These are phyloP conservation scores for Porites lutea DNA, from an alignment of 64 coral and sea anemone genomes.

Conservation along the genomic window DNA sequence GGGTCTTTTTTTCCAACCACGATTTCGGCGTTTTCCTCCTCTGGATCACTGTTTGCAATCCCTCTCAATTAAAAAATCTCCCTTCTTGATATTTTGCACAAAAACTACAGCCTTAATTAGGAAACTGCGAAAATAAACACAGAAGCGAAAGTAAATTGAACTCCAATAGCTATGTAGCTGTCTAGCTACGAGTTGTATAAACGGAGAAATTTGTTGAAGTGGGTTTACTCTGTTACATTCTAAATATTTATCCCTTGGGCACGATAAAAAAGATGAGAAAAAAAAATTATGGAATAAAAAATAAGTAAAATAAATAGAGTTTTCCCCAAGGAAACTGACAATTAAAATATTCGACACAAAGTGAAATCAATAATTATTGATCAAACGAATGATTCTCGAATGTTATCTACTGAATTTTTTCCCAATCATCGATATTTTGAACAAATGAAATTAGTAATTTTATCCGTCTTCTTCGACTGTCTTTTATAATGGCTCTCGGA, in stretches of 20 bases:
- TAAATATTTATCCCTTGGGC: conserved; percentile 21
- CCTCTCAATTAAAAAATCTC: conserved; percentile 14
- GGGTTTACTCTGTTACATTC: conserved; percentile 39
- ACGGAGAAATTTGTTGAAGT: conserved; percentile 20
- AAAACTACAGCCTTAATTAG: conserved; percentile 10
- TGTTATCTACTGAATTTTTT: conserved; percentile 41
- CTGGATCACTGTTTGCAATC: background rate
- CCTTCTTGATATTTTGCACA: background rate
- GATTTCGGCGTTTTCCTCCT: conserved; percentile 25
- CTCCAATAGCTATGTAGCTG: conserved; percentile 4
- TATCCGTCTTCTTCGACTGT: conserved; percentile 17
- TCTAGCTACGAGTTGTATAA: background rate
- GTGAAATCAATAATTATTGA: conserved; percentile 38
- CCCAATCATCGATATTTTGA: conserved; percentile 41
- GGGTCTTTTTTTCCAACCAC: conserved; percentile 35
- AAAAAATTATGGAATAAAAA: background rate
- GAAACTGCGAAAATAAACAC: conserved; percentile 42
- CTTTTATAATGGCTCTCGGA: conserved; percentile 30
- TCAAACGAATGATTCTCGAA: conserved; percentile 12
- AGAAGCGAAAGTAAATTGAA: conserved; percentile 50
- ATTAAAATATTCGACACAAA: conserved; percentile 38
- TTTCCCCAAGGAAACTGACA: conserved; percentile 32
- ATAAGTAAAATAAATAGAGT: conserved; percentile 24
- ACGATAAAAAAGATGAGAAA: background rate
- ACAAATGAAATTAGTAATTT: conserved; percentile 61